Conservation (phyloP, 2,888 invertebrate genomes). For the Ennomos erosarius region DNA sequence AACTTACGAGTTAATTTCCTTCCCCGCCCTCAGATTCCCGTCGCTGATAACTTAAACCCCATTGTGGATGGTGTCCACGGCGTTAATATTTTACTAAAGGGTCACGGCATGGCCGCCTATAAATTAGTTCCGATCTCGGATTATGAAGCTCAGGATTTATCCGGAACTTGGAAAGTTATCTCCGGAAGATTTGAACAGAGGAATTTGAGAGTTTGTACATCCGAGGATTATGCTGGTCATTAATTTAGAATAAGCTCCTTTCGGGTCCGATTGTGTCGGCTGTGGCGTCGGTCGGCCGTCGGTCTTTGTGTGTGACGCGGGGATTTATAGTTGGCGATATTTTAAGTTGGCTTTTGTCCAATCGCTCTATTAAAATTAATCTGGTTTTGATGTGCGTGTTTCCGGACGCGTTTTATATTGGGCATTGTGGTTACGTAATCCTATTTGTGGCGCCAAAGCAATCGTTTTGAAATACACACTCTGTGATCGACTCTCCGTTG, state of each 20-base stretch:
- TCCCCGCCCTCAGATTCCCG: constrained; percentile 42
- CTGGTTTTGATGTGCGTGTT: constrained; percentile 34
- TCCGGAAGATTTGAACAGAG: constrained; percentile 46
- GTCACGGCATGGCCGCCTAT: constrained; percentile 48
- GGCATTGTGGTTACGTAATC: constrained; percentile 26
- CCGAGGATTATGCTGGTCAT: constrained; percentile 48
- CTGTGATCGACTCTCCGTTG: not conserved
- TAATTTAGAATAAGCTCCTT: constrained; percentile 49
- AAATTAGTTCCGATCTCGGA: constrained; percentile 46
- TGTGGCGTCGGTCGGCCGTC: constrained; percentile 8
- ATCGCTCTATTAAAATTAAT: constrained; percentile 33
- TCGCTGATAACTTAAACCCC: constrained; percentile 51
- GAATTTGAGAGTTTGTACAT: constrained; percentile 42
- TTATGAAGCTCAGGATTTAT: constrained; percentile 47
- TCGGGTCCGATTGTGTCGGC: constrained; percentile 44
- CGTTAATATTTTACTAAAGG: constrained; percentile 58
- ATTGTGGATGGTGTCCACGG: constrained; percentile 45
- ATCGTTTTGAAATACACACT: constrained; percentile 1
- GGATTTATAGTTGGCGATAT: constrained; percentile 45
- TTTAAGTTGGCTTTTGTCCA: constrained; percentile 44
- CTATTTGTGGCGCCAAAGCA: not conserved
- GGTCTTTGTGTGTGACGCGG: constrained; percentile 39
- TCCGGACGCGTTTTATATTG: constrained; percentile 25
- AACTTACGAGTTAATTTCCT: constrained; percentile 40
- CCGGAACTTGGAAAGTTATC: constrained; percentile 44